Evolutionary conservation across 2,797 vertebrate genomes (phyloP).

Genomic region (Crocidura indochinensis): DNA sequence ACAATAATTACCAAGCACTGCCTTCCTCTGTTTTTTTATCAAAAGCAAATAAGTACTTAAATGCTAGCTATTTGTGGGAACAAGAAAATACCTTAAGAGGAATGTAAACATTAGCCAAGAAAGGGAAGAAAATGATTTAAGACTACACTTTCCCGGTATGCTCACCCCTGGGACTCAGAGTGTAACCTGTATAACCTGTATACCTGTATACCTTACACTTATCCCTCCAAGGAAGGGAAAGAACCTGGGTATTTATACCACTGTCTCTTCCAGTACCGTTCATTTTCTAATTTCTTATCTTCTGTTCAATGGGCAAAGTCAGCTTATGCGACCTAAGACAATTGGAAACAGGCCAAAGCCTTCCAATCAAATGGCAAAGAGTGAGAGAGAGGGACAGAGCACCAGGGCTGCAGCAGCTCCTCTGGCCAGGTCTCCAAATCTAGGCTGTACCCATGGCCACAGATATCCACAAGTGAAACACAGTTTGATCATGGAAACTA

Average conservation of each 20-base stretch:
- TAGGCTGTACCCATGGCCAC: neutral
- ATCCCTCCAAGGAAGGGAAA: neutral
- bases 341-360: neutral
- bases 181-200: too few species aligned
- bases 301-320: neutral
- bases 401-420: neutral
- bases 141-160: accelerated
- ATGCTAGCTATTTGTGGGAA: neutral
- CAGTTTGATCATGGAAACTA: neutral
- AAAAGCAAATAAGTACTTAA: conserved; percentile 14
- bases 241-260: neutral
- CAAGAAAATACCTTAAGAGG: neutral
- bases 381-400: neutral
- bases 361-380: neutral
- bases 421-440: neutral
- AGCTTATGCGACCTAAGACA: neutral
- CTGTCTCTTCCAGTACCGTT: neutral
- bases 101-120: neutral
- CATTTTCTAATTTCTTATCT: neutral
- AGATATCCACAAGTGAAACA: neutral
- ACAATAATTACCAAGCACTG: neutral
- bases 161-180: neutral
- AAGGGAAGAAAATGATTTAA: neutral
- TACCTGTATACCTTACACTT: neutral
- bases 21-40: neutral